Percentiles rank a stretch among this genome's conserved stretches.
phyloP scores from a whole-genome alignment of 1,140 invertebrate species.

The Lucilia sericata region DNA sequence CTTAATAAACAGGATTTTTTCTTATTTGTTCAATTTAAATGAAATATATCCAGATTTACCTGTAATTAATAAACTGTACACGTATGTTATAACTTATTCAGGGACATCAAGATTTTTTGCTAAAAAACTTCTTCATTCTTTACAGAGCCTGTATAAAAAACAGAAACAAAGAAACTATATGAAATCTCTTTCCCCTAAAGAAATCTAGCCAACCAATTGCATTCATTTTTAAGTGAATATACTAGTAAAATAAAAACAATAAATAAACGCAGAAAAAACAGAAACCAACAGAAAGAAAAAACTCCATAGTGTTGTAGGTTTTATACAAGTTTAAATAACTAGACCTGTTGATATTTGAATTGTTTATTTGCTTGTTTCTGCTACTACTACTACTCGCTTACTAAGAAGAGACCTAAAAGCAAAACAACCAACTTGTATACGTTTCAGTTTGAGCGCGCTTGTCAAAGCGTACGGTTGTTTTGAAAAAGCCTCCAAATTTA shows the following conservation, averaged over 20 bases:
- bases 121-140: not conserved
- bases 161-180: not conserved
- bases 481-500: not conserved
- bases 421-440: conserved; percentile 19
- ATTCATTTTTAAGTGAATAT: not conserved
- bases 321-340: conserved; percentile 7
- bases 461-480: conserved; percentile 29
- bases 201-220: not conserved
- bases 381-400: not conserved
- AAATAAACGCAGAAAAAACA: conserved; percentile 14
- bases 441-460: conserved; percentile 28
- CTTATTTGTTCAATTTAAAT: too few relatives aligned
- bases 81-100: not conserved
- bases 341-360: conserved; percentile 3
- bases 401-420: conserved; percentile 3
- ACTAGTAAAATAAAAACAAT: not conserved
- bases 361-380: not conserved
- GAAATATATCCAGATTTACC: too few relatives aligned
- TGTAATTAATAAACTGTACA: too few relatives aligned
- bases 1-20: too few relatives aligned
- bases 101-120: not conserved
- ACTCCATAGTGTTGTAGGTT: not conserved
- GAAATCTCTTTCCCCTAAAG: not conserved
- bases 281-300: not conserved
- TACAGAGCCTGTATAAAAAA: not conserved